Conservation (phyloP, 2,797 vertebrate species). For the Helarctos malayanus region DNA sequence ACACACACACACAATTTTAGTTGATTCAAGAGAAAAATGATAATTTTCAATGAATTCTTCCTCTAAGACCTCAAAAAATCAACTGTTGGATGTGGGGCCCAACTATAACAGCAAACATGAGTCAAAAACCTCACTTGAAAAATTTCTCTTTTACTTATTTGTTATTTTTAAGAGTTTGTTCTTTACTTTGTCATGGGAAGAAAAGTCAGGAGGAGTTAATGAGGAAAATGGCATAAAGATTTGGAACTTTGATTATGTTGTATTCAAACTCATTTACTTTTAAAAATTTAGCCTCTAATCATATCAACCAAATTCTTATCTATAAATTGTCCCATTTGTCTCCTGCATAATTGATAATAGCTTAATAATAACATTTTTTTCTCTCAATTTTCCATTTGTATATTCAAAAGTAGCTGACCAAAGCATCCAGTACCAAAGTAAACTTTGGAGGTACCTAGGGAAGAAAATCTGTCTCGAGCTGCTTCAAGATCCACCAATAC, state of each 20-base stretch:
- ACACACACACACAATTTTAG: not conserved
- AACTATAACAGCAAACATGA: not conserved
- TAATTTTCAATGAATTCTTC: constrained; percentile 7
- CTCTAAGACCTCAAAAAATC: not conserved
- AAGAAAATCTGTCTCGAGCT: not conserved
- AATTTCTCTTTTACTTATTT: not conserved
- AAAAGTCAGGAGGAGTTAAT: not conserved
- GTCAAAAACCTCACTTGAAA: not conserved
- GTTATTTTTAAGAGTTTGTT: constrained; percentile 24
- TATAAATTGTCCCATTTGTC: not conserved
- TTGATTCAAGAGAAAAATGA: not conserved
- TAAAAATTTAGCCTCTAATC: not conserved
- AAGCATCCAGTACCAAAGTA: not conserved
- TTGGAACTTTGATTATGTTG: not conserved
- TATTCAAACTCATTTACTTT: not conserved
- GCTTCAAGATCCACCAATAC: not conserved
- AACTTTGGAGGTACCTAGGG: not conserved
- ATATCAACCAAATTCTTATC: not conserved
- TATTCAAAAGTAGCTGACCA: not conserved
- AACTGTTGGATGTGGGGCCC: not conserved
- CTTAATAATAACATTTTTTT: not conserved
- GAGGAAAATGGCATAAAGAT: not conserved
- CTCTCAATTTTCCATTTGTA: not conserved
- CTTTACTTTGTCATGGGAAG: not conserved
- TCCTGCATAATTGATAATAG: not conserved